Percentiles rank a stretch among this genome's conserved stretches.
phyloP scores from a whole-genome alignment of 2,888 invertebrate genomes.

The Anoncus sp. region DNA sequence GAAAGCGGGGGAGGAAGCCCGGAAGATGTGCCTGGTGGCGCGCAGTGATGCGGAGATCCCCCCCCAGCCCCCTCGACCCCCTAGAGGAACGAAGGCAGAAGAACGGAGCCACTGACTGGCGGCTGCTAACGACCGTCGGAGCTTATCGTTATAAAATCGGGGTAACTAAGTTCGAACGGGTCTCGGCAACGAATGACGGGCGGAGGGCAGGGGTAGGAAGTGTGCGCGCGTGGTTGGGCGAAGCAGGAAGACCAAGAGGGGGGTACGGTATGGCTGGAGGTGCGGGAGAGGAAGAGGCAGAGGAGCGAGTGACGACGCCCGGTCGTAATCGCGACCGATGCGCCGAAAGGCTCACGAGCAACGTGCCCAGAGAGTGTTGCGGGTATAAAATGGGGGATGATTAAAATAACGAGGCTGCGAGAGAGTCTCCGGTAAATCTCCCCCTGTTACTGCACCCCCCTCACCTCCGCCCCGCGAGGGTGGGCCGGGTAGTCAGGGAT shows the following conservation, averaged over 20 bases:
- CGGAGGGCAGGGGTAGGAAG: too few relatives aligned
- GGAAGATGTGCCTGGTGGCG: constrained; percentile 40
- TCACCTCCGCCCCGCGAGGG: constrained; percentile 36
- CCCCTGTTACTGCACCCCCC: constrained; percentile 48
- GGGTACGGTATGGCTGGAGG: too few relatives aligned
- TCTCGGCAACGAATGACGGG: constrained; percentile 33
- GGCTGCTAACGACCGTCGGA: constrained; percentile 75
- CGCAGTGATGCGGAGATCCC: constrained; percentile 51
- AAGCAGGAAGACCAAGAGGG: constrained; percentile 32
- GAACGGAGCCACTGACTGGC: constrained; percentile 73
- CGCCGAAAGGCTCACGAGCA: constrained; percentile 66
- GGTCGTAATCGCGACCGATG: constrained; percentile 67
- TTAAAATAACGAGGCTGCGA: constrained; percentile 81
- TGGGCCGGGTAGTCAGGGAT: constrained; percentile 55
- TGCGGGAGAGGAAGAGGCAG: constrained; percentile 16
- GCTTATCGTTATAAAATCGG: constrained; percentile 73
- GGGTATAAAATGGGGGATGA: constrained; percentile 80
- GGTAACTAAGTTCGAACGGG: constrained; percentile 68
- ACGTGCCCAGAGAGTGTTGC: constrained; percentile 71
- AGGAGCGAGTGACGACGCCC: constrained; percentile 49
- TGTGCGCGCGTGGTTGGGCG: constrained; percentile 29
- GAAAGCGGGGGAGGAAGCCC: not conserved
- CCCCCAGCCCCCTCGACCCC: too few relatives aligned
- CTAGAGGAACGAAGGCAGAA: constrained; percentile 48
- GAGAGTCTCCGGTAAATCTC: constrained; percentile 72